These are phyloP conservation scores for Globodera rostochiensis DNA, from an alignment of 1,140 invertebrate species.

Conservation along the genomic window DNA sequence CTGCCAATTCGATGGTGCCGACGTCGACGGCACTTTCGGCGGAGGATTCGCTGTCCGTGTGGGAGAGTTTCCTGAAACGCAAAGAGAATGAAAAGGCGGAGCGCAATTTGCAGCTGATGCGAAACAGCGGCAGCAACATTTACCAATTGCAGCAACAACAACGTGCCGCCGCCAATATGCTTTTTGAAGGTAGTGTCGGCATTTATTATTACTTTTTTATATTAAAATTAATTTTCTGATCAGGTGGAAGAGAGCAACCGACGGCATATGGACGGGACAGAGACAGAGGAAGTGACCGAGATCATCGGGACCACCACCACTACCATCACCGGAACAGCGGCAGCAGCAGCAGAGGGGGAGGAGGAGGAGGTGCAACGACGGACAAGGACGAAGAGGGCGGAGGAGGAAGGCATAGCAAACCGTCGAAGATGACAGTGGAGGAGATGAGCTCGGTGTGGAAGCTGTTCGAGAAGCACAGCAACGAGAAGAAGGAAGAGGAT, in stretches of 20 bases:
- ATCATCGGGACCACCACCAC: background rate
- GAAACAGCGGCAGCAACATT: background rate
- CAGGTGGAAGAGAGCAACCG: no score
- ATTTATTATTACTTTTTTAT: background rate
- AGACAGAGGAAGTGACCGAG: background rate
- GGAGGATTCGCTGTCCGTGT: conserved; percentile 10
- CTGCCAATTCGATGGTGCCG: background rate
- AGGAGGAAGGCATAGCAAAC: background rate
- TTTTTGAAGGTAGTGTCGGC: background rate
- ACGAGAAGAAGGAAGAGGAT: background rate
- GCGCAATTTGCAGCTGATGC: background rate
- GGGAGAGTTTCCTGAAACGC: conserved; percentile 16
- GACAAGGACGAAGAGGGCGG: background rate
- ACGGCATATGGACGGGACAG: no score
- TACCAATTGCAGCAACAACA: background rate
- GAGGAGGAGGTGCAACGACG: background rate
- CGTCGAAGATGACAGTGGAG: background rate
- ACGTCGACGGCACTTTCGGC: conserved; percentile 24
- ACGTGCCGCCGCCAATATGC: background rate
- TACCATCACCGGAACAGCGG: background rate
- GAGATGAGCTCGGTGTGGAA: conserved; percentile 8
- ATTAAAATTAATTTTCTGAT: no score
- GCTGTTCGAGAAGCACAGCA: background rate
- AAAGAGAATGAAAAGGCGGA: conserved; percentile 18
- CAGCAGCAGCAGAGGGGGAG: background rate